Evolutionary conservation across 35 echinoderm and acorn worm genomes (phyloP), one percentile per base, ranked within the genome.

Genomic region (Amphiura filiformis): DNA sequence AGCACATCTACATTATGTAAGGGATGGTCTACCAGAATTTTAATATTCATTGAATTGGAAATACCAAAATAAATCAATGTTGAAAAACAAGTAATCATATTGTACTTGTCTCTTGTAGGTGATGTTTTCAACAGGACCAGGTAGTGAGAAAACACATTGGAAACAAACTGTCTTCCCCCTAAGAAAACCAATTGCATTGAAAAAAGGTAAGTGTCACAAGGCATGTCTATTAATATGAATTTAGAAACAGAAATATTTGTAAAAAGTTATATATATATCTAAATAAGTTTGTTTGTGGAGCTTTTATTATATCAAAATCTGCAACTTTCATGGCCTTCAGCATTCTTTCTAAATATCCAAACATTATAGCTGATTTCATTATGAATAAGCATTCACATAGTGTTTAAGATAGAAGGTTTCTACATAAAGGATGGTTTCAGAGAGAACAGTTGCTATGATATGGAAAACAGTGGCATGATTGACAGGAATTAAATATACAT

Each of bases 151-250:
- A 26, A 99, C 96, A 34, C 96, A 99, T 40, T 99, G 96, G 93
- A 99, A 98, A 82, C 92, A 99, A 38, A 94, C 93, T 38, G 84
- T 94, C 13, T 99, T 99, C 65, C 87, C 84, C 81, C 40, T 95
- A 5, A 86, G 65, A 81, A 92, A 93, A 82, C 92, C 96, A 56
- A 90, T 99, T 79, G 47, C 86, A 35, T 39, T 88, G 32, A 91
- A 91, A 47, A 80, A 91, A 39, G 86, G 86, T 80, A 84, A 79
- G 78, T 78, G 34, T n/a, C 11, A 81, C 7, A 81, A 30, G 35
- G 34, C 9, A 13, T 12, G 14, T 12, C 3, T 22, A 14, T 35
- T 26, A 12, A 12, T 30, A 13, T 22, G 30, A 26, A 81, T 81
- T 36, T 7, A n/a, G 79, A 5, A 17, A 3, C 37, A 81, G 14